Conservation (phyloP, 2,113 vertebrate species). For the Tenrec ecaudatus region DNA sequence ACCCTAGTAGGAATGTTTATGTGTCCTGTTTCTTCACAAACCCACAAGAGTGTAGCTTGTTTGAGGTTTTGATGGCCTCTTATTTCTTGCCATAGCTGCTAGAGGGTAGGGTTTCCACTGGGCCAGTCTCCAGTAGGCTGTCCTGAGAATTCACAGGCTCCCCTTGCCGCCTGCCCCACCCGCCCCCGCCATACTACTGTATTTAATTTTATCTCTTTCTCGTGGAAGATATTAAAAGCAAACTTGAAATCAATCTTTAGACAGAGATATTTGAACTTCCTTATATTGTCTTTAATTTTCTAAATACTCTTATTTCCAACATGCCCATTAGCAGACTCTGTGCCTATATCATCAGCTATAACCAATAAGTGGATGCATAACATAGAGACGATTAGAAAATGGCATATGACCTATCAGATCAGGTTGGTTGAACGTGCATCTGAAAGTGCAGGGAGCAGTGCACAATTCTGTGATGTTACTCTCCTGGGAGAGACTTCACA, state of each 20-base stretch:
- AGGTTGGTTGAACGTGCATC: background rate
- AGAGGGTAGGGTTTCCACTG: slow-evolving; percentile 67
- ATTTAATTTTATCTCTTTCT: background rate
- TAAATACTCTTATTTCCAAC: slow-evolving; percentile 46
- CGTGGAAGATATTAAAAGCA: background rate
- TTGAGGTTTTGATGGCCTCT: slow-evolving; percentile 83
- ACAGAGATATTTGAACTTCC: background rate
- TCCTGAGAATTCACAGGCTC: slow-evolving; percentile 68
- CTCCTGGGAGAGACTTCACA: background rate
- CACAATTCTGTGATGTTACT: background rate
- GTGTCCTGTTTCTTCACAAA: slow-evolving; percentile 87
- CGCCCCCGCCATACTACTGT: background rate
- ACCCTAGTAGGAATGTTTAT: slow-evolving; percentile 89
- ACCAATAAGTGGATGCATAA: slow-evolving; percentile 58
- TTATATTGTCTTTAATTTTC: background rate
- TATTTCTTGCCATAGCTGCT: slow-evolving; percentile 84
- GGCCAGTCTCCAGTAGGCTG: slow-evolving; percentile 62
- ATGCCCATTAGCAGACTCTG: slow-evolving; percentile 32
- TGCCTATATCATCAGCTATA: slow-evolving; percentile 49
- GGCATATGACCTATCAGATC: background rate
- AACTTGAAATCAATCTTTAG: slow-evolving; percentile 43
- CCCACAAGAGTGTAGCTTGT: slow-evolving; percentile 83
- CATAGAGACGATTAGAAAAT: slow-evolving; percentile 1
- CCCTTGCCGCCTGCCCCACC: background rate
- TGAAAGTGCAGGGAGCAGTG: background rate